Evolutionary conservation across 2,113 vertebrate genomes (phyloP).

Genomic region (Oreochromis tanganicae): DNA sequence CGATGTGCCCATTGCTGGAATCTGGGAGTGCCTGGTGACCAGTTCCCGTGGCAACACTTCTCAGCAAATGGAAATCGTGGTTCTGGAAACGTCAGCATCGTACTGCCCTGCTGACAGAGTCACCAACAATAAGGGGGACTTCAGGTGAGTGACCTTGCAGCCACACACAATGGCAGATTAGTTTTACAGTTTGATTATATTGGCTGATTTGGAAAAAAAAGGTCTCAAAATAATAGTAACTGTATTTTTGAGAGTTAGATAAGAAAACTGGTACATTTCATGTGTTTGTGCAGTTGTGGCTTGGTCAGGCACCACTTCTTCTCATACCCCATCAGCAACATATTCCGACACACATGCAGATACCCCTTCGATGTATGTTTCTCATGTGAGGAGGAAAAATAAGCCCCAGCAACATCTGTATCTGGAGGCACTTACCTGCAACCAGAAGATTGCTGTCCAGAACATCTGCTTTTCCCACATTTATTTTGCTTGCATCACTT

Average conservation of each 20-base stretch:
- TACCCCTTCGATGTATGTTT: not conserved
- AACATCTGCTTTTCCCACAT: not conserved
- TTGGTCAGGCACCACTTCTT: not conserved
- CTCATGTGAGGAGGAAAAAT: not conserved
- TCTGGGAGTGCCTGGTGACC: constrained; percentile 86
- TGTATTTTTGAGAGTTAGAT: not conserved
- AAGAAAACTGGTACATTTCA: not conserved
- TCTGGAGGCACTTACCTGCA: not conserved
- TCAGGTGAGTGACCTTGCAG: constrained; percentile 75
- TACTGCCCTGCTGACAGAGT: constrained; percentile 84
- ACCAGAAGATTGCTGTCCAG: not conserved
- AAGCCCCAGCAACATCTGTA: not conserved
- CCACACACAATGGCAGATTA: not conserved
- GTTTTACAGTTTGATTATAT: not conserved
- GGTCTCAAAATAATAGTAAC: not conserved
- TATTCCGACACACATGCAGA: not conserved
- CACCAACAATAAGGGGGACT: constrained; percentile 88
- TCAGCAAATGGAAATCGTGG: constrained; percentile 84
- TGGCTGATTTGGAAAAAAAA: not conserved
- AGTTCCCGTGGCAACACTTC: constrained; percentile 84
- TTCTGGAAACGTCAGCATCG: constrained; percentile 80
- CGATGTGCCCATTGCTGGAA: constrained; percentile 75
- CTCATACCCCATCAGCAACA: not conserved
- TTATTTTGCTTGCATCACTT: not conserved
- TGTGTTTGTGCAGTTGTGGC: not conserved